Base-by-base conservation (phyloP, 2,888 invertebrate genomes). In the Rhogogaster chlorosoma region DNA sequence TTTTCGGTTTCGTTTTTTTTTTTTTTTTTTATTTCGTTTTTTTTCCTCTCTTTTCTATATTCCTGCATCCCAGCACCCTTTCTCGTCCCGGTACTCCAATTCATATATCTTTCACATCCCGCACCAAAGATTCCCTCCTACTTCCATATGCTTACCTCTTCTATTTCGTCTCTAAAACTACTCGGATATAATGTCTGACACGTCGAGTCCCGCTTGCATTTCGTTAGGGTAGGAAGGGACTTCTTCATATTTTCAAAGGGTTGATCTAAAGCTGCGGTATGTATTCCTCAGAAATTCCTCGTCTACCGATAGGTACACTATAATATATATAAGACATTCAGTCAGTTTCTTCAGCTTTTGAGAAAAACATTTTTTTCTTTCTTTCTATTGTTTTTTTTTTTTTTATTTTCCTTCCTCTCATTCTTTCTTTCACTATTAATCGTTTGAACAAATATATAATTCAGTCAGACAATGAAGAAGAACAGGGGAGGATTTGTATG, bases 221-320 rank as follows among this genome's bases (percentile, higher is more conserved):
- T 53, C 57, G 45, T 75, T 0, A 26, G 42, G 12, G 67, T 29
- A 67, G 84, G 38, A 70, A 64, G 78, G 84, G 42, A 61, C 77
- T 84, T 84, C 57, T 78, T 77, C 77, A 84, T 78, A 61, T 77
- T 84, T 84, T 77, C 29, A 84, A 84, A 84, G 75, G 84, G 78
- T 78, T 78, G 26, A 61, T 49, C 75, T 29, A 22, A 75, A 75
- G 45, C 75, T 45, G 75, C n/a, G n/a, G 42, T n/a, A 9, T 38
- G 49, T 53, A 10, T 61, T 61, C 10, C 49, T 18, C 45, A 15
- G 26, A 45, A 75, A 75, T 71, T 42, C 42, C 22, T 38, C 42
- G n/a, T 18, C 7, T 71, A 71, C n/a, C 71, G 71, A 15, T 53
- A 53, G 53, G 53, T 67, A 18, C 32, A 15, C 67, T 45, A 45